Percentiles rank a stretch among this genome's conserved stretches.
Conservation (phyloP, 1,140 invertebrate genomes). For the Adelges cooleyi region DNA sequence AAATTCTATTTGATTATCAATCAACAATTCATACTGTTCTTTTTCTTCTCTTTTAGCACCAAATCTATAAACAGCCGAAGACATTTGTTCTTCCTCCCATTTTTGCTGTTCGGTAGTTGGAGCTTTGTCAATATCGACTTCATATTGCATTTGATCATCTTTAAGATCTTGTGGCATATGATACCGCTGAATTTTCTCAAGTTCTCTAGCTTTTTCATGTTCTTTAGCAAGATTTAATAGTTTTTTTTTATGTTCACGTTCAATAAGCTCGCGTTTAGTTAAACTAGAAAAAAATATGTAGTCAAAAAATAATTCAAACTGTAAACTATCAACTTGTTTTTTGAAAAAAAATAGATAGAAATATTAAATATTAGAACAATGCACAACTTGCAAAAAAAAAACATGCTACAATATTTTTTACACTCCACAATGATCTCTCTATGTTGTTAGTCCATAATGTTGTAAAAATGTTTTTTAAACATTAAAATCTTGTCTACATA, state of each 20-base stretch:
- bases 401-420: too few species aligned
- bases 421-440: too few species aligned
- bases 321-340: too few species aligned
- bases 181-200: constrained; percentile 86
- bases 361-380: constrained; percentile 1
- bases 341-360: too few species aligned
- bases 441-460: too few species aligned
- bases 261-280: constrained; percentile 70
- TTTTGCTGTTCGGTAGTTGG: constrained; percentile 89
- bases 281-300: constrained; percentile 46
- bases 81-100: constrained; percentile 97
- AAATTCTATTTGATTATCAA: constrained; percentile 97
- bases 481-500: too few species aligned
- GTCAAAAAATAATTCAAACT: too few species aligned
- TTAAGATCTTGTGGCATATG: constrained; percentile 76
- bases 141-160: constrained; percentile 69
- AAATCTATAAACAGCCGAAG: constrained; percentile 81
- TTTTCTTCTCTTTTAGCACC: constrained; percentile 78
- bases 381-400: not conserved
- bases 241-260: constrained; percentile 83
- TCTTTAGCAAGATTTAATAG: constrained; percentile 83
- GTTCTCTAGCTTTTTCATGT: constrained; percentile 83
- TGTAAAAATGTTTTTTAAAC: too few species aligned
- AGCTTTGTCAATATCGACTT: constrained; percentile 71
- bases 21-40: constrained; percentile 71